Evolutionary conservation across 1,140 invertebrate species (phyloP).

Genomic region (Orchesella cincta): DNA sequence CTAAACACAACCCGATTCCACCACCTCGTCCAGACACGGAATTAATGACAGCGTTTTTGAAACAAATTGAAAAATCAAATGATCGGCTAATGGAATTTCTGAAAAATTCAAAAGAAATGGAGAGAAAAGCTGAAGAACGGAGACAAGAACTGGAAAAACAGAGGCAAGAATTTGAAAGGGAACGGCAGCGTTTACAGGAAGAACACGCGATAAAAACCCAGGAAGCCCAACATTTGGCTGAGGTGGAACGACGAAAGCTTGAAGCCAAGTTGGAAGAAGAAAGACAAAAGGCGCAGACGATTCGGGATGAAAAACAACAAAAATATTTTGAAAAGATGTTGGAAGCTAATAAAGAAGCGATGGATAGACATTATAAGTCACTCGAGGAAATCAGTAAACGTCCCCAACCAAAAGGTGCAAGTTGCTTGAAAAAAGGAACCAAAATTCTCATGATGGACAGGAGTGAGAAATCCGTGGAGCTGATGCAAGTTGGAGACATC

Average conservation of each 20-base stretch:
- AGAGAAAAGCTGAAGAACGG: neutral
- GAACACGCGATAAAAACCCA: neutral
- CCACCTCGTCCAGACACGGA: neutral
- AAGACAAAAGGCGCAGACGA: neutral
- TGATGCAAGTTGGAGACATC: neutral
- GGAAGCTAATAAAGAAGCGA: neutral
- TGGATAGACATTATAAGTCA: neutral
- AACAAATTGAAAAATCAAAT: neutral
- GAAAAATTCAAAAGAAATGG: neutral
- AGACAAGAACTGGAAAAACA: neutral
- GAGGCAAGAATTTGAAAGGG: neutral
- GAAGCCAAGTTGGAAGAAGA: neutral
- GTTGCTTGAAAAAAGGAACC: constrained; percentile 13
- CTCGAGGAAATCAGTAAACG: neutral
- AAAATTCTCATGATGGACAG: neutral
- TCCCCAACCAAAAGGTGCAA: neutral
- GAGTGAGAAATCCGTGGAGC: neutral
- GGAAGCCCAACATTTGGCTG: neutral
- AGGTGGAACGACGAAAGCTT: neutral
- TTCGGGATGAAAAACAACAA: neutral
- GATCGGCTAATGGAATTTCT: neutral
- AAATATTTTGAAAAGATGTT: neutral
- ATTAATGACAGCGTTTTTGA: neutral
- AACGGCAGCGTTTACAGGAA: neutral
- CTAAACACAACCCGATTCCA: neutral